phyloP scores from a whole-genome alignment of 1,140 invertebrate genomes.

The Trinorchestia longiramus region DNA sequence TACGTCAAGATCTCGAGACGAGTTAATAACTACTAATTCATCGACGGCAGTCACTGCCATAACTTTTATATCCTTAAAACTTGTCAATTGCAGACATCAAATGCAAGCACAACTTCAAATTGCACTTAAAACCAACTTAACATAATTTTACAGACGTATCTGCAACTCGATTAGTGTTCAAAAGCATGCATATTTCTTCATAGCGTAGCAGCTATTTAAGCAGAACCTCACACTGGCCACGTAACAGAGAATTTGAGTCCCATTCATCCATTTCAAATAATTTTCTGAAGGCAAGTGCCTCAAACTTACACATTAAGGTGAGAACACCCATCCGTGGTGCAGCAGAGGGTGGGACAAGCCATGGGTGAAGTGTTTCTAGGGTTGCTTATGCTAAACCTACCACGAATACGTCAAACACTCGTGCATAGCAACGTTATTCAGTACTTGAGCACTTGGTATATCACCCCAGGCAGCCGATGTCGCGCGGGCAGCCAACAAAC shows the following conservation, averaged over 20 bases:
- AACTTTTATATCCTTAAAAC: not conserved
- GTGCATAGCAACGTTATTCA: constrained; percentile 7
- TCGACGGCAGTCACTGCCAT: too few species aligned
- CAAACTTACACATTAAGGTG: not conserved
- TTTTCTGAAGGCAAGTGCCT: not conserved
- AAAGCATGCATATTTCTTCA: not conserved
- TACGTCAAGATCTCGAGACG: too few species aligned
- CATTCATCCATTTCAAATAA: not conserved
- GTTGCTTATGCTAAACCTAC: constrained; percentile 10
- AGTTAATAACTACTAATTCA: too few species aligned
- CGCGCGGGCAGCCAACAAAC: not conserved
- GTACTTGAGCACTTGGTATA: constrained; percentile 23
- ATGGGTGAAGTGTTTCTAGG: not conserved
- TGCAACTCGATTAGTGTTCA: not conserved
- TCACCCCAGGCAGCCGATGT: not conserved
- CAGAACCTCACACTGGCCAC: not conserved
- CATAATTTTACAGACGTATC: not conserved
- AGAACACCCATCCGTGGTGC: not conserved
- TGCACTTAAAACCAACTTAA: not conserved
- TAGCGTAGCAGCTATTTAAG: not conserved
- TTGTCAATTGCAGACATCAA: not conserved
- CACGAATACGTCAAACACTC: constrained; percentile 4
- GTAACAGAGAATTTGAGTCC: not conserved
- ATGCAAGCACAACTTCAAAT: not conserved
- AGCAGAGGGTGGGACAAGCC: too few species aligned